phyloP scores from a whole-genome alignment of 2,113 vertebrate genomes.

The Perognathus longimembris region DNA sequence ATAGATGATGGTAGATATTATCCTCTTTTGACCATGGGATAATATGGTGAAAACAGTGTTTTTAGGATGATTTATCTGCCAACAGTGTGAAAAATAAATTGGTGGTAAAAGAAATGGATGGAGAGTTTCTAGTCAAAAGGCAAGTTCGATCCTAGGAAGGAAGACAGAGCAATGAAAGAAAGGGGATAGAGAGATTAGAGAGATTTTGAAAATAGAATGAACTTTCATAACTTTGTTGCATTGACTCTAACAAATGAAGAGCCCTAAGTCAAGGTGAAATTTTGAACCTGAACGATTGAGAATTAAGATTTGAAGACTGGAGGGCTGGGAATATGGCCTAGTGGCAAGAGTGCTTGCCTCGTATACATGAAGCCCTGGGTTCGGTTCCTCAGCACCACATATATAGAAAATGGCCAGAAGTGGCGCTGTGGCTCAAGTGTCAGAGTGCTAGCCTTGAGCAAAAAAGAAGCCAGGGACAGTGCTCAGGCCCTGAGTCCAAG shows the following conservation, averaged over 20 bases:
- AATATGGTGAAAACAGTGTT: not conserved
- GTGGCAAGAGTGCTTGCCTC: too few relatives aligned
- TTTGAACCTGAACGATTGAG: not conserved
- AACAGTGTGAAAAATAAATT: slow-evolving; percentile 10
- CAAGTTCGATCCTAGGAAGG: not conserved
- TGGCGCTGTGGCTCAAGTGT: too few relatives aligned
- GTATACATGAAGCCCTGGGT: too few relatives aligned
- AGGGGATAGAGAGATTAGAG: not conserved
- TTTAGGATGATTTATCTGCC: slow-evolving; percentile 8
- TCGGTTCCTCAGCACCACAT: too few relatives aligned
- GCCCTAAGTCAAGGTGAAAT: not conserved
- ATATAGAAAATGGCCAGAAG: too few relatives aligned
- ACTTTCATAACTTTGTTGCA: not conserved
- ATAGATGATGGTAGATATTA: not conserved
- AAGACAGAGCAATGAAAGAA: not conserved
- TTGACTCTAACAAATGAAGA: not conserved
- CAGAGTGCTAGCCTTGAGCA: too few relatives aligned
- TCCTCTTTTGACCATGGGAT: not conserved
- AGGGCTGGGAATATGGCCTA: too few relatives aligned
- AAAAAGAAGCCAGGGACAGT: too few relatives aligned
- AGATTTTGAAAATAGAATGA: not conserved
- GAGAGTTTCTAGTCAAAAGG: not conserved
- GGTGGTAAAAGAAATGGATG: not conserved
- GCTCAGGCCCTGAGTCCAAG: too few relatives aligned
- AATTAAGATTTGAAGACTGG: not conserved